Evolutionary conservation across 2,888 invertebrate genomes (phyloP).

Genomic region (Acrocyrtus sp.): DNA sequence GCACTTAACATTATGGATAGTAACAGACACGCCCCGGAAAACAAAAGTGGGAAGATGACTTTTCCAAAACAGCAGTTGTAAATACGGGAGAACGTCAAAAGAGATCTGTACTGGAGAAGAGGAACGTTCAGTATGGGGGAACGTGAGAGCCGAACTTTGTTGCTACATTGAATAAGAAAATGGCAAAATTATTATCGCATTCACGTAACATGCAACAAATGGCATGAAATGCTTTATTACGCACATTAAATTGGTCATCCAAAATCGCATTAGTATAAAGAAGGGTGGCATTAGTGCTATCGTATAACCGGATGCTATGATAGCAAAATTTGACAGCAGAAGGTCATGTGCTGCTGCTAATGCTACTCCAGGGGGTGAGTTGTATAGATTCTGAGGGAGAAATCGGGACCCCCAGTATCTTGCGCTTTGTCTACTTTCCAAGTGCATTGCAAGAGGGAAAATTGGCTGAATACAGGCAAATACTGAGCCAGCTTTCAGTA

Average conservation of each 20-base stretch:
- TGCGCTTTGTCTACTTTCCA: slow-evolving; percentile 2
- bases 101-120: background rate
- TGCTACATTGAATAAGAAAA: background rate
- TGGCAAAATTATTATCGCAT: background rate
- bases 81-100: background rate
- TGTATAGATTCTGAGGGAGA: background rate
- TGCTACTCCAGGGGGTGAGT: background rate
- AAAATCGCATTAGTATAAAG: background rate
- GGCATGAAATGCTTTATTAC: background rate
- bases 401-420: slow-evolving; percentile 8
- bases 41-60: background rate
- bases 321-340: background rate
- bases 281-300: background rate
- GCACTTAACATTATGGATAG: background rate
- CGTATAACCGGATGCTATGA: background rate
- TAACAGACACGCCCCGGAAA: background rate
- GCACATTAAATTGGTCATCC: background rate
- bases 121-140: background rate
- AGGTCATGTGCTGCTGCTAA: slow-evolving; percentile 7
- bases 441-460: slow-evolving; percentile 1
- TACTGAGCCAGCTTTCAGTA: background rate
- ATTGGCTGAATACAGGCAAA: slow-evolving; percentile 12
- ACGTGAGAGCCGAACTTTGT: background rate
- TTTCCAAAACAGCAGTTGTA: background rate
- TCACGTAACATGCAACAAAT: background rate